These are phyloP conservation scores for Eremophila alpestris DNA, from an alignment of 2,797 vertebrate species.

Conservation along the genomic window DNA sequence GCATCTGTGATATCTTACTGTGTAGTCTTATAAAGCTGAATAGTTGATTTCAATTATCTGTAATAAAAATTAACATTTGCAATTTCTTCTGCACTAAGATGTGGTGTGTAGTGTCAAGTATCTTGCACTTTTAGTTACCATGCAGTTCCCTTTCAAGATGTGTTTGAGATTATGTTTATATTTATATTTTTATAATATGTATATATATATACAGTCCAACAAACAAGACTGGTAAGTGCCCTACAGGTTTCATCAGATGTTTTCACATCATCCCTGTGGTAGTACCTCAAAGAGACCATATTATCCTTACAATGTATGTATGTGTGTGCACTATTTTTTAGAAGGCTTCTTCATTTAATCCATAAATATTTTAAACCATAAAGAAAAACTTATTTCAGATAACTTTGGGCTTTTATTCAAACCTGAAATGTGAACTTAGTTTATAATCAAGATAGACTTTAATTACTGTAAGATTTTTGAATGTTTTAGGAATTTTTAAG, in stretches of 20 bases:
- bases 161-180: neutral
- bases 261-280: neutral
- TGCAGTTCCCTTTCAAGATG: neutral
- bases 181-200: neutral
- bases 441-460: neutral
- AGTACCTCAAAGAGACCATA: conserved; percentile 18
- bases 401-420: conserved; percentile 39
- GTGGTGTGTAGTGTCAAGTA: neutral
- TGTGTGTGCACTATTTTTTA: neutral
- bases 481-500: neutral
- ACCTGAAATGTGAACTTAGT: conserved; percentile 16
- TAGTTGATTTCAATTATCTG: neutral
- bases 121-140: neutral
- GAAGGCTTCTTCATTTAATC: conserved; percentile 8
- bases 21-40: neutral
- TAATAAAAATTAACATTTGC: neutral
- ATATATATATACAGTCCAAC: neutral
- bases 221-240: neutral
- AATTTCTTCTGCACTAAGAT: neutral
- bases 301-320: neutral
- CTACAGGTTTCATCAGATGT: neutral
- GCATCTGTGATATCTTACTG: neutral
- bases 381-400: conserved; percentile 19
- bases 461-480: neutral
- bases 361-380: neutral